Conservation (phyloP, 2,888 invertebrate genomes). For the Zygothrica quintamaculata region DNA sequence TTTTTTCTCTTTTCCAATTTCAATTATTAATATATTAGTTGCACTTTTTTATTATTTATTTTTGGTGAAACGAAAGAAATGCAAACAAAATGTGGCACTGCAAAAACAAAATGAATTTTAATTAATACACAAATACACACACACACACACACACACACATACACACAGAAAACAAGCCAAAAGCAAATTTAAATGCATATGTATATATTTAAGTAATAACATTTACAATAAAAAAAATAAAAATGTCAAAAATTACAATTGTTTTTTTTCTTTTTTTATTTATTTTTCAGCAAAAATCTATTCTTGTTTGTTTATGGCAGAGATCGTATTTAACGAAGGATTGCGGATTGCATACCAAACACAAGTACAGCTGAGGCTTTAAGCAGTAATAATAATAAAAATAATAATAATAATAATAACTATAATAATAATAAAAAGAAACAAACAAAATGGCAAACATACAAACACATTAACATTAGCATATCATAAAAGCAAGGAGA, state of each 20-base stretch:
- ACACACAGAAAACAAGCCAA: conserved; percentile 12
- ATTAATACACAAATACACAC: conserved; percentile 32
- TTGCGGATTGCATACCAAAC: neutral
- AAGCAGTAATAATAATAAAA: neutral
- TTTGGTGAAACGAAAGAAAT: conserved; percentile 47
- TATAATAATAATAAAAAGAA: neutral
- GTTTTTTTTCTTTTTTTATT: no score
- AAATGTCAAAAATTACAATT: no score
- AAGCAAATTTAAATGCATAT: conserved; percentile 15
- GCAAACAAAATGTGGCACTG: conserved; percentile 49
- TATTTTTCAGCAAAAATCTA: no score
- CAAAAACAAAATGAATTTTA: conserved; percentile 45
- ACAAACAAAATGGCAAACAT: neutral
- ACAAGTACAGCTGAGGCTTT: neutral
- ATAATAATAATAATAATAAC: neutral
- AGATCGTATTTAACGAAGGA: neutral
- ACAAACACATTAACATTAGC: conserved; percentile 2
- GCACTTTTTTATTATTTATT: no score
- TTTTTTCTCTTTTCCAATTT: no score
- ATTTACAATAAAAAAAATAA: conserved; percentile 7
- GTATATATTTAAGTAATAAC: neutral
- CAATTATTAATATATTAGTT: conserved; percentile 8
- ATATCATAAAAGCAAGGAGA: conserved; percentile 1
- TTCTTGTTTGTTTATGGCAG: neutral
- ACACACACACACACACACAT: conserved; percentile 21